Conservation (phyloP, 2,888 invertebrate genomes). For the Galerucella pusilla region DNA sequence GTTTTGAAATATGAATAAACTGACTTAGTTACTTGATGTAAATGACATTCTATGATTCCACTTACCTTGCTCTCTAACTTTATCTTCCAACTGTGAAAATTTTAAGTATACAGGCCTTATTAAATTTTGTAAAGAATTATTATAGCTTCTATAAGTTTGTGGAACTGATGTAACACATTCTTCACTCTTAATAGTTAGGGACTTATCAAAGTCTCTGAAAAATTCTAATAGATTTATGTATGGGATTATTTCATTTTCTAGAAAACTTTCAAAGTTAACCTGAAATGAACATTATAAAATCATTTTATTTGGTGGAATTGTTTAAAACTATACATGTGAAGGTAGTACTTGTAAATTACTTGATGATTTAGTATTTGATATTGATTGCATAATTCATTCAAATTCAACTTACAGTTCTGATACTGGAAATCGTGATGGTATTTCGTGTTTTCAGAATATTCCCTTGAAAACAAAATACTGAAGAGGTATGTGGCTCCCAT, state of each 20-base stretch:
- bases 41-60: not conserved
- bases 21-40: no score
- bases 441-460: conserved; percentile 54
- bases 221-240: conserved; percentile 59
- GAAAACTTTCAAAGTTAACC: conserved; percentile 52
- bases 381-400: not conserved
- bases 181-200: conserved; percentile 38
- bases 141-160: conserved; percentile 59
- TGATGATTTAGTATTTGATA: no score
- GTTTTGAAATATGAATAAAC: no score
- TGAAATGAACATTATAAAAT: conserved; percentile 41
- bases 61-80: conserved; percentile 58
- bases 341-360: no score
- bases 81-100: conserved; percentile 56
- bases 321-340: no score
- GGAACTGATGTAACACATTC: conserved; percentile 46
- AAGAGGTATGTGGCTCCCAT: conserved; percentile 56
- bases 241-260: conserved; percentile 56
- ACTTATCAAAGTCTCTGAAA: conserved; percentile 56
- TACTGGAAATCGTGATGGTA: conserved; percentile 60
- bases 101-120: conserved; percentile 54
- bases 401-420: conserved; percentile 55
- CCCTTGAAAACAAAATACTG: conserved; percentile 54
- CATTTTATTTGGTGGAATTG: no score
- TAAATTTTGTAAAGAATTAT: conserved; percentile 53